Base-by-base conservation (phyloP, 1,140 invertebrate genomes). In the Leptopilina clavipes region DNA sequence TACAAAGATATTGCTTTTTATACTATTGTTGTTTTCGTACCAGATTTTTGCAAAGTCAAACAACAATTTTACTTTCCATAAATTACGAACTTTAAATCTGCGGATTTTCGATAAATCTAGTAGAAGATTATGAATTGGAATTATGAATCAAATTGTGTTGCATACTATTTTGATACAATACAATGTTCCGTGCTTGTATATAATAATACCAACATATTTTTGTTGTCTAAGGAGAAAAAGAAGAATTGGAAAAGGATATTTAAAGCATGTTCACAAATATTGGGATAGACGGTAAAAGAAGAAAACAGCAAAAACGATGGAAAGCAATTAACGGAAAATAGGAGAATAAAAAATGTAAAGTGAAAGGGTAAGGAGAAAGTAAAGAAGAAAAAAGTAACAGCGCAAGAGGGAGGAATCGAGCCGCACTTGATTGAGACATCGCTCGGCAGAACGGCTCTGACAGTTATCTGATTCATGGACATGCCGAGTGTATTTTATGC, bases 381-480 rank as follows among this genome's bases (percentile, higher is more conserved):
- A 73, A 73, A 59, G 78, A 9, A 59, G 25, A 78, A 59, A 75
- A 31, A 59, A 76, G 45, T 65, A 72, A 76, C 74, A 71, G 75
- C 74, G 80, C 37, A 40, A 31, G 37, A 40, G 37, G 81, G 76
- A 79, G 70, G 77, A 76, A 79, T 74, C 65, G 81, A 73, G 80
- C 78, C 71, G 77, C 31, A 76, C 75, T 85, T 85, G 86, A 90
- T 90, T 90, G 89, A 90, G 89, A 90, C 89, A 88, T 90, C 86
- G 82, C 71, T 82, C 79, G 85, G 76, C 75, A 77, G 82, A 89
- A 81, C 88, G 82, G 82, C 89, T 84, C 87, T 90, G 90, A 91
- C 90, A 90, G 89, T 90, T 91, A 91, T 90, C 90, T 90, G 90
- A 91, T 91, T 91, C 90, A 91, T 91, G 90, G 89, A 90, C 89